These are phyloP conservation scores for Sardinella longiceps DNA, from an alignment of 2,797 vertebrate genomes.

Conservation along the genomic window DNA sequence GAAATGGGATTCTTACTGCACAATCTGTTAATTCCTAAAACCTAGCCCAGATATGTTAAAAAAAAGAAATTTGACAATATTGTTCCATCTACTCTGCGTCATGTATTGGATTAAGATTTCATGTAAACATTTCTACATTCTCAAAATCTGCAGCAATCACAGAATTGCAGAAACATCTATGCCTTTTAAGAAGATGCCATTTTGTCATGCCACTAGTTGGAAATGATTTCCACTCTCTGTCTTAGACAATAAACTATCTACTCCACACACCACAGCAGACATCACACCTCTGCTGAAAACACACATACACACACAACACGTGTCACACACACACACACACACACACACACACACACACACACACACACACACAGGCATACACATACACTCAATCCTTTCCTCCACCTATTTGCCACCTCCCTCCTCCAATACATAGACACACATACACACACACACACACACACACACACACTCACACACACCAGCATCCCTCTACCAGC, in stretches of 20 bases:
- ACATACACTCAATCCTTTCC: not conserved
- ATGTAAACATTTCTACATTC: not conserved
- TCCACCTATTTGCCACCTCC: not conserved
- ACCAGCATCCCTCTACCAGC: conserved; percentile 39
- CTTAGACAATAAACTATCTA: not conserved
- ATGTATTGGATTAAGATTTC: not conserved
- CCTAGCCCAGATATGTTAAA: too few species aligned
- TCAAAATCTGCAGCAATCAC: too few species aligned
- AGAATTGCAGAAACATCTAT: too few species aligned
- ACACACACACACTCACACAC: too few species aligned
- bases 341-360: not conserved
- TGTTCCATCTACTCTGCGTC: not conserved
- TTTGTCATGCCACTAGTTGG: not conserved
- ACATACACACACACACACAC: too few species aligned
- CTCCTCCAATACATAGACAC: not conserved
- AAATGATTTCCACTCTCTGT: not conserved
- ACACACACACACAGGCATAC: not conserved
- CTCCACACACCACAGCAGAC: not conserved
- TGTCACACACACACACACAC: not conserved
- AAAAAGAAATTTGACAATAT: too few species aligned
- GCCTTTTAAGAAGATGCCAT: too few species aligned
- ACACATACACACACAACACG: not conserved
- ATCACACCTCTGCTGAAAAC: not conserved
- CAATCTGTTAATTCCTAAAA: not conserved
- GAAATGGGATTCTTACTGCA: too few species aligned